These are phyloP conservation scores for Aldabrachelys gigantea DNA, from an alignment of 2,113 vertebrate genomes.

Conservation along the genomic window DNA sequence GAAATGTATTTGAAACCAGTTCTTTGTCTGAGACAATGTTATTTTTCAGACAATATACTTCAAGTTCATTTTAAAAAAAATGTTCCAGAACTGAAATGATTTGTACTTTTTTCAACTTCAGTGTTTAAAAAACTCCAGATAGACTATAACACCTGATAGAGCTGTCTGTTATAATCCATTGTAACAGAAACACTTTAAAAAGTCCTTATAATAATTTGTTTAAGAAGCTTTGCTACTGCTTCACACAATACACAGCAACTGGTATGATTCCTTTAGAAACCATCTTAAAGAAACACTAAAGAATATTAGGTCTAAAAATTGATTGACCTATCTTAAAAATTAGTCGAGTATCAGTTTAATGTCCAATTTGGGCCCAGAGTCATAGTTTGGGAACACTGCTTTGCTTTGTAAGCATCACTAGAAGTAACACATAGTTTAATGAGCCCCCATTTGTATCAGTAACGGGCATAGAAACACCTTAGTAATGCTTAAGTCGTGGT, in stretches of 20 bases:
- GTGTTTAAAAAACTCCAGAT: not conserved
- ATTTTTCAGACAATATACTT: not conserved
- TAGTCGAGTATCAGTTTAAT: not conserved
- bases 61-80: not conserved
- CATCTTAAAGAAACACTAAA: not conserved
- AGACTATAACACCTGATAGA: not conserved
- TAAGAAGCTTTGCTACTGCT: not conserved
- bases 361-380: not conserved
- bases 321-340: not conserved
- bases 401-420: not conserved
- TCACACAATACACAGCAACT: not conserved
- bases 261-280: not conserved
- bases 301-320: not conserved
- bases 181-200: not conserved
- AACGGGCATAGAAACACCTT: not conserved
- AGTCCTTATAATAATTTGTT: not conserved
- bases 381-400: not conserved
- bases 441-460: not conserved
- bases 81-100: not conserved
- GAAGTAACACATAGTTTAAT: not conserved
- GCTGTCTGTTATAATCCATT: not conserved
- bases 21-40: not conserved
- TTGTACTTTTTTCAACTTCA: not conserved
- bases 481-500: not conserved
- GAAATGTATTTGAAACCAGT: not conserved